A percentile compares a stretch with the other conserved stretches of the same genome.
phyloP scores from a whole-genome alignment of 2,113 vertebrate species.

The Corythoichthys intestinalis region DNA sequence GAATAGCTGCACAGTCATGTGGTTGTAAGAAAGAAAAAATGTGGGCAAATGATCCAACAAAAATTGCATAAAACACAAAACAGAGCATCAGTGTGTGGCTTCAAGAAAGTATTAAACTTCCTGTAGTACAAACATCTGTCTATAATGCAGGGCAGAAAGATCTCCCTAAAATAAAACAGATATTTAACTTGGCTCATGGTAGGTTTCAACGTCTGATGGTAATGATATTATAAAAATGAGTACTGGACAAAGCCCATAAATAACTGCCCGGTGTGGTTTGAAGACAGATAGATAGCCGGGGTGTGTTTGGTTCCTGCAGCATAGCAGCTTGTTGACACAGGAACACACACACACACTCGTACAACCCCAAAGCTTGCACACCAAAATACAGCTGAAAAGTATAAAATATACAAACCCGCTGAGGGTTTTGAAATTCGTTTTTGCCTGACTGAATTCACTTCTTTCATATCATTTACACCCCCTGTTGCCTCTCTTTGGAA shows the following conservation, averaged over 20 bases:
- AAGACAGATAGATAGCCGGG: constrained; percentile 65
- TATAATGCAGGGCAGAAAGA: constrained; percentile 38
- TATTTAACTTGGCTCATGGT: constrained; percentile 73
- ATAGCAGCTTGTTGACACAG: constrained; percentile 38
- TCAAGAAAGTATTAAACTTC: constrained; percentile 55
- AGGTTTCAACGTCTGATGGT: constrained; percentile 69
- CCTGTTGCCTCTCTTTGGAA: constrained; percentile 34
- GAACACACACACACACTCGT: constrained; percentile 27
- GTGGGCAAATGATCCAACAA: constrained; percentile 37
- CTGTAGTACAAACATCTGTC: constrained; percentile 57
- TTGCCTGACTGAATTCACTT: constrained; percentile 29
- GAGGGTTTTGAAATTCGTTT: constrained; percentile 15
- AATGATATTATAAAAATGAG: constrained; percentile 74
- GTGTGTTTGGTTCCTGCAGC: constrained; percentile 53
- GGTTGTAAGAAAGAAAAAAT: constrained; percentile 45
- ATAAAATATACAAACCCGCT: constrained; percentile 31
- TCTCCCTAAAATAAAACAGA: constrained; percentile 72
- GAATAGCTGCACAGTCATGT: constrained; percentile 27
- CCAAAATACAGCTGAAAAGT: constrained; percentile 29
- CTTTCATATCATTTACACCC: constrained; percentile 51
- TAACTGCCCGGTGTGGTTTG: constrained; percentile 65
- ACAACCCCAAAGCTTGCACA: constrained; percentile 10
- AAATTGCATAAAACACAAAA: constrained; percentile 59
- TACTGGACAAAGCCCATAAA: constrained; percentile 75
- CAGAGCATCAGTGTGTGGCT: constrained; percentile 57